Conservation (phyloP, 1,140 invertebrate species). For the Hyphantria cunea region DNA sequence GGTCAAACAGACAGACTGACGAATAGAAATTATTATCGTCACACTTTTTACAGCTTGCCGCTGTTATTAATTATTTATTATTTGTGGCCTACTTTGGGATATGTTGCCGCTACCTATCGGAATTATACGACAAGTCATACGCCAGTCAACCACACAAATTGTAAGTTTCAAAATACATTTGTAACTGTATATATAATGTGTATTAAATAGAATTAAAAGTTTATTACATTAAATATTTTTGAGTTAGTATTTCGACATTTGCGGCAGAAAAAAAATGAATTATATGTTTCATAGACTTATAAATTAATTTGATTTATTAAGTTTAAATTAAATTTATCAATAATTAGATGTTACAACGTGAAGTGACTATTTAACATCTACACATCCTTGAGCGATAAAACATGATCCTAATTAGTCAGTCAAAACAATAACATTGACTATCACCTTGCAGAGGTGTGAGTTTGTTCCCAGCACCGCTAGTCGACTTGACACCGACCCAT, state of each 20-base stretch:
- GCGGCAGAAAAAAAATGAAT: too few species aligned
- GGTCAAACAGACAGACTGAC: slow-evolving; percentile 60
- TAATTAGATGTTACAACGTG: slow-evolving; percentile 13
- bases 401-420: slow-evolving; percentile 69
- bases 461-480: slow-evolving; percentile 75
- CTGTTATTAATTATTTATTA: slow-evolving; percentile 57
- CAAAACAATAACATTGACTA: slow-evolving; percentile 73
- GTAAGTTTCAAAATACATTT: slow-evolving; percentile 5
- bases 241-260: background rate
- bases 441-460: slow-evolving; percentile 72
- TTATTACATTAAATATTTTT: slow-evolving; percentile 8
- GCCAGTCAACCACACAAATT: slow-evolving; percentile 14
- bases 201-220: slow-evolving; percentile 4
- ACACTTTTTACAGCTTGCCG: slow-evolving; percentile 53
- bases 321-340: too few species aligned
- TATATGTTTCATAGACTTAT: too few species aligned
- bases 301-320: too few species aligned
- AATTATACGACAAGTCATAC: slow-evolving; percentile 22
- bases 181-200: slow-evolving; percentile 1
- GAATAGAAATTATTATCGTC: slow-evolving; percentile 58
- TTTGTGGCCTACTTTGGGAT: slow-evolving; percentile 41
- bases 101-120: slow-evolving; percentile 20
- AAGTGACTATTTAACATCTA: background rate
- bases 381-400: slow-evolving; percentile 35
- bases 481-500: slow-evolving; percentile 71